Base-by-base conservation (phyloP, 2,797 vertebrate species). In the Poliocrania exsul region DNA sequence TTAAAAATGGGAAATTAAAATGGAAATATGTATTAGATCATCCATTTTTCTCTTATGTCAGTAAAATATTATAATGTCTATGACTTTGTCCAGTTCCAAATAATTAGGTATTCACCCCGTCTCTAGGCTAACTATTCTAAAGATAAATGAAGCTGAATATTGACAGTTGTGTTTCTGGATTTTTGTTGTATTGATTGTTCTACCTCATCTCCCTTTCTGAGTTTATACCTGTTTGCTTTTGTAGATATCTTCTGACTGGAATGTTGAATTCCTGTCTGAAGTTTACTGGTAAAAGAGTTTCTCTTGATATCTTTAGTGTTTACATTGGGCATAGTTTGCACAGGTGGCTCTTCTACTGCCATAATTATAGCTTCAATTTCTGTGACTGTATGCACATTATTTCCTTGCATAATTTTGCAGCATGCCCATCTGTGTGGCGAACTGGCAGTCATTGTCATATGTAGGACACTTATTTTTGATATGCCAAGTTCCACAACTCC, bases 381-480 rank as follows among this genome's bases (percentile, higher is more conserved):
- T 73, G 21, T 85, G 42, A 56, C 29, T 60, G 21, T 16, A 35
- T 57, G 5, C 13, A 73, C 37, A 44, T 83, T 71, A 67, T 50
- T 80, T 84, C 44, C 89, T 91, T 80, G 61, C 47, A 67, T 29
- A 82, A 51, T 66, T 91, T 87, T 94, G n/a, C 53, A 89, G 19
- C 44, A 35, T 69, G 46, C 47, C 74, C 4, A 5, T 69, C 56
- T 92, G 51, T 60, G 64, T 50, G 62, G 26, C 62, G 26, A 33
- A 87, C 73, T 53, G 89, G 35, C 53, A 87, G 72, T 78, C 16
- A 2, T 26, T 88, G 28, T 58, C 58, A 53, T 89, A 95, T 91
- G 74, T 86, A 87, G 66, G 66, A 58, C 78, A 91, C 20, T 79
- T 90, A 80, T 92, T 96, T 92, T 89, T 94, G 72, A 81, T 57